These are phyloP conservation scores for Dasysyrphus tricinctus DNA, from an alignment of 2,888 invertebrate genomes.

Conservation along the genomic window DNA sequence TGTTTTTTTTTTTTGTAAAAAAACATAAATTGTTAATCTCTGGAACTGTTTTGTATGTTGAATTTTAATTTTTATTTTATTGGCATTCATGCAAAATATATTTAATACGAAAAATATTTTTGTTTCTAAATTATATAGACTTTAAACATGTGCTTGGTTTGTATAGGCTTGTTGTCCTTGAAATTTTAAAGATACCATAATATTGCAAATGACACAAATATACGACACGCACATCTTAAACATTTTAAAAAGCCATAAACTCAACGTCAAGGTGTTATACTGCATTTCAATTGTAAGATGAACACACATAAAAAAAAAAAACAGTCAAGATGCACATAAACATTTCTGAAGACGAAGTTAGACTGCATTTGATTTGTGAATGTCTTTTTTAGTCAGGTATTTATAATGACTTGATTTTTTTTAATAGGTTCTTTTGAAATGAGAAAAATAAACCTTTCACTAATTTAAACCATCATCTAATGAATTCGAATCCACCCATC, in stretches of 20 bases:
- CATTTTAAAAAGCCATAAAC: slow-evolving; percentile 14
- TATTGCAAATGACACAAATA: slow-evolving; percentile 22
- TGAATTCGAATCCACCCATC: slow-evolving; percentile 49
- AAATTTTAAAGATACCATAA: slow-evolving; percentile 60
- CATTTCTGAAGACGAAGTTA: background rate
- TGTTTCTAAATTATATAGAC: background rate
- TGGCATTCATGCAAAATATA: background rate
- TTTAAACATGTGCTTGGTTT: slow-evolving; percentile 18
- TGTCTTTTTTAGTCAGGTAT: slow-evolving; percentile 5
- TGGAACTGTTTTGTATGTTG: slow-evolving; percentile 41
- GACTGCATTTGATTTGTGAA: slow-evolving; percentile 30
- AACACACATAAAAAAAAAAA: background rate
- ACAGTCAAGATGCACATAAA: background rate
- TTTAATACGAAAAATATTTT: background rate
- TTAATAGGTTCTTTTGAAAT: slow-evolving; percentile 25
- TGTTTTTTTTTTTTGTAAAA: background rate
- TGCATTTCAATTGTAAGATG: background rate
- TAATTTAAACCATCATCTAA: slow-evolving; percentile 41
- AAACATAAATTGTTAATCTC: background rate
- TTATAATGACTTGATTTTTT: background rate
- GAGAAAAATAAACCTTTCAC: slow-evolving; percentile 51
- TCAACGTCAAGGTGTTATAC: slow-evolving; percentile 19
- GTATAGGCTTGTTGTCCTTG: slow-evolving; percentile 58
- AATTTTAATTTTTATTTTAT: slow-evolving; percentile 37
- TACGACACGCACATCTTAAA: slow-evolving; percentile 45